Evolutionary conservation across 2,113 vertebrate species (phyloP), one percentile per base, ranked within the genome.

Genomic region (Halcyon senegalensis): DNA sequence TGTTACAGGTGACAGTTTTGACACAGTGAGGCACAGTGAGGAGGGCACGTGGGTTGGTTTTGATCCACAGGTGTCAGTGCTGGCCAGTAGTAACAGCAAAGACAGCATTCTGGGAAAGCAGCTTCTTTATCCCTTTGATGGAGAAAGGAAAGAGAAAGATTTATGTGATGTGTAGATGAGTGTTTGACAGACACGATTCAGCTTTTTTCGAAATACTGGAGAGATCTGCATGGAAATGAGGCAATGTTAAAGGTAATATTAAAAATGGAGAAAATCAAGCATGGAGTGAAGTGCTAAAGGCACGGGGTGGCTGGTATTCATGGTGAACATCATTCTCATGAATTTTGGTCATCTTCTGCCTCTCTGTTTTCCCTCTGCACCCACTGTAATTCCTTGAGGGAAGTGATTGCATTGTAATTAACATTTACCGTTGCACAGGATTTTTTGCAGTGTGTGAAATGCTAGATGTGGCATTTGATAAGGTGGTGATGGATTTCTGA

Each of bases 1-100:
- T 96, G 96, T 97, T 97, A 89, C 6, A 79, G 88, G 37, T 97
- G 96, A 92, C 79, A 66, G 82, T 81, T 91, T 66, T 96, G 94
- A 92, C 94, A 88, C 13, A 33, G 33, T n/a, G 60, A 43, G 55
- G 81, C 94, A 89, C 13, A 33, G 33, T n/a, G 64, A 46, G 55
- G 81, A 90, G 86, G 87, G 91, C 94, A 74, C 63, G 55, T 62
- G 58, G 84, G 43, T 66, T 76, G 94, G 51, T 60, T 98, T 97
- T 96, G 91, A 91, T 97, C 84, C 59, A 46, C 84, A 63, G 28
- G 23, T 76, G 69, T 97, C 85, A 89, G 59, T 6, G 5, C 21
- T 10, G 35, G 68, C 53, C 50, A 21, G 72, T 76, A 85, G 68
- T 87, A 79, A 87, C 76, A 84, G 67, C n/a, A 37, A 92, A 72